Base-by-base conservation (phyloP, 2,797 vertebrate genomes). In the Yasuhikotakia modesta region DNA sequence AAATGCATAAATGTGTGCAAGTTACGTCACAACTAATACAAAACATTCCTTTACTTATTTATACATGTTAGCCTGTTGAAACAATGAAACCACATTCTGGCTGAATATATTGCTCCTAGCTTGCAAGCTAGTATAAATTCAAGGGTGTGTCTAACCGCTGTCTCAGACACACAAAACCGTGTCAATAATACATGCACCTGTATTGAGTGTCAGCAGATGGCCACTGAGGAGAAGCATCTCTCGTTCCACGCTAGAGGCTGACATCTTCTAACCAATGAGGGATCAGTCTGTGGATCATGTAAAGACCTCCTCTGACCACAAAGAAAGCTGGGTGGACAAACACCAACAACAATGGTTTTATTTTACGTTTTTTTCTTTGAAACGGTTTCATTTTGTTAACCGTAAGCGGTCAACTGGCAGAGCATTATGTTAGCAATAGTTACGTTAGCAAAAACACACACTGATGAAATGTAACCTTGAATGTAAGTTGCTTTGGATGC, bases 111-210 rank as follows among this genome's bases (percentile, higher is more conserved):
- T 58, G 30, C 35, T 5, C 16, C 22, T 75, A 6, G 3, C 35
- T 16, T 45, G 13, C 2, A 58, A 16, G 12, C 19, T 22, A 21
- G 53, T 46, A 46, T 76, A 30, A 39, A 46, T 11, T 39, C 16
- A 43, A 74, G 24, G 50, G 30, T 19, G 67, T 32, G 17, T n/a
- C 14, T 65, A 45, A 48, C 73, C 67, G 50, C 76, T 60, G 52
- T 52, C 21, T 64, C 73, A 68, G 82, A 84, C 22, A 70, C 73
- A 76, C 78, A 83, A 86, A 87, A 88, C 82, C 73, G 48, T 87
- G 88, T 93, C 71, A 92, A 94, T 90, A 86, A 85, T 91, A 87
- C 73, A 93, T 88, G 81, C 17, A 50, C 52, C 66, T 79, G 22
- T 74, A 84, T 69, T 55, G 17, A 30, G 35, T 78, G 57, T 78